A percentile compares a stretch with the other conserved stretches of the same genome.
Conservation (phyloP, 2,888 invertebrate species). For the Platycheirus rosarum region DNA sequence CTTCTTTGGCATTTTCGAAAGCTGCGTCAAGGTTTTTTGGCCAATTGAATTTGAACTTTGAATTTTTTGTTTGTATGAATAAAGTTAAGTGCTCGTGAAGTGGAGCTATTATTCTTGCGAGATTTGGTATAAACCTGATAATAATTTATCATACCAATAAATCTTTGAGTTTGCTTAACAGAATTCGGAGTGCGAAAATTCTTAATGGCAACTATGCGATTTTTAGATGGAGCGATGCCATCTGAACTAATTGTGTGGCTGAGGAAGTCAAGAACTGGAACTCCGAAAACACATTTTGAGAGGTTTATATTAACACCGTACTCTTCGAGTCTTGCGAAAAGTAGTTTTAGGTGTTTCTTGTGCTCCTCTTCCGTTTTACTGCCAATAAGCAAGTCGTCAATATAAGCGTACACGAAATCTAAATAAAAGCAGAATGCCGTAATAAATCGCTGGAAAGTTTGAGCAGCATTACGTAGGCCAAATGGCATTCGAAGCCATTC, state of each 20-base stretch:
- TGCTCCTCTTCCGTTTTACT: background rate
- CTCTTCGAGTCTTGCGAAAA: slow-evolving; percentile 3
- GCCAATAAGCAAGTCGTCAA: background rate
- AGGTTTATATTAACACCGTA: slow-evolving; percentile 2
- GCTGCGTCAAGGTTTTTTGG: background rate
- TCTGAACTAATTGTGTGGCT: too few relatives aligned
- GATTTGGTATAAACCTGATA: slow-evolving; percentile 1
- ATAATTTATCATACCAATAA: slow-evolving; percentile 1
- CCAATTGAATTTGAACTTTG: slow-evolving; percentile 9
- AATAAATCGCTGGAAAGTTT: slow-evolving; percentile 3
- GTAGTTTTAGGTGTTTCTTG: background rate
- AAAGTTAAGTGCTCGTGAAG: background rate
- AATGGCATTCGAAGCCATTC: slow-evolving; percentile 13
- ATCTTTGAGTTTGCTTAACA: background rate
- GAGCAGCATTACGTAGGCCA: slow-evolving; percentile 1
- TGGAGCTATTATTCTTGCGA: slow-evolving; percentile 3
- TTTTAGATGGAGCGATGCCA: background rate
- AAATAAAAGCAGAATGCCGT: background rate
- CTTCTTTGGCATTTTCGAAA: slow-evolving; percentile 16
- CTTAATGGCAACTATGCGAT: slow-evolving; percentile 1
- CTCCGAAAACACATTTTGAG: too few relatives aligned
- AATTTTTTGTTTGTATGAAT: background rate
- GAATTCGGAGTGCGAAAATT: background rate
- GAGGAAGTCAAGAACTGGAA: too few relatives aligned
- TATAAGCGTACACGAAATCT: too few relatives aligned